A percentile compares a stretch with the other conserved stretches of the same genome.
Evolutionary conservation across 2,113 vertebrate species (phyloP).

Genomic region (Podocnemis expansa): DNA sequence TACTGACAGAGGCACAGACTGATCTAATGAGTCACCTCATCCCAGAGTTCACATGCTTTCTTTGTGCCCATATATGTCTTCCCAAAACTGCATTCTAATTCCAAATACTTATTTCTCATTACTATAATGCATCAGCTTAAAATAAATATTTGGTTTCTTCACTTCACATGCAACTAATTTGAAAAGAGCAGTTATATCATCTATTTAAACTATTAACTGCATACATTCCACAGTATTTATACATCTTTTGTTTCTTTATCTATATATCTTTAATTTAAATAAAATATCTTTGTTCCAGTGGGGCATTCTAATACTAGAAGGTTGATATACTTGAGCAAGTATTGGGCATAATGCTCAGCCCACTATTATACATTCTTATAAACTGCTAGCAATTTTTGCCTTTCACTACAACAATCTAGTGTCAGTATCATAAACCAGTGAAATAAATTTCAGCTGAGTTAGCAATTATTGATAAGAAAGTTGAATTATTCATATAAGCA

Average conservation of each 20-base stretch:
- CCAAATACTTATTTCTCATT: conserved; percentile 26
- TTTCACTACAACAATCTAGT: conserved; percentile 48
- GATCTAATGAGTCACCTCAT: conserved; percentile 24
- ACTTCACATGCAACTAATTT: conserved; percentile 66
- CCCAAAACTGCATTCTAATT: conserved; percentile 42
- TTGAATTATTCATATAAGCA: conserved; percentile 29
- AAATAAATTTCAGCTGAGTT: conserved; percentile 42
- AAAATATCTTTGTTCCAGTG: conserved; percentile 53
- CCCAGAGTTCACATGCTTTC: conserved; percentile 34
- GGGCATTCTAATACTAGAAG: conserved; percentile 61
- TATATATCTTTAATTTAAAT: conserved; percentile 56
- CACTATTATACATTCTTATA: not conserved
- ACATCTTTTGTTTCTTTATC: conserved; percentile 44
- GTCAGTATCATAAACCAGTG: conserved; percentile 31
- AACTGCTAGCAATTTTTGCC: not conserved
- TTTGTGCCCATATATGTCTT: conserved; percentile 49
- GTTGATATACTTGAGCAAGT: conserved; percentile 58
- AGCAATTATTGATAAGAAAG: conserved; percentile 62
- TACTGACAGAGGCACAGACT: conserved; percentile 39
- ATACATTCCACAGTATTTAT: conserved; percentile 64
- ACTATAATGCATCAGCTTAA: conserved; percentile 27
- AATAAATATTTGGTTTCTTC: conserved; percentile 52
- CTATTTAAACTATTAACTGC: conserved; percentile 58
- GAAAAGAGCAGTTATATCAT: conserved; percentile 64
- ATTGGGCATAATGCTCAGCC: conserved; percentile 47